Evolutionary conservation across 2,113 vertebrate genomes (phyloP), one percentile per base, ranked within the genome.

Genomic region (Gobius niger): DNA sequence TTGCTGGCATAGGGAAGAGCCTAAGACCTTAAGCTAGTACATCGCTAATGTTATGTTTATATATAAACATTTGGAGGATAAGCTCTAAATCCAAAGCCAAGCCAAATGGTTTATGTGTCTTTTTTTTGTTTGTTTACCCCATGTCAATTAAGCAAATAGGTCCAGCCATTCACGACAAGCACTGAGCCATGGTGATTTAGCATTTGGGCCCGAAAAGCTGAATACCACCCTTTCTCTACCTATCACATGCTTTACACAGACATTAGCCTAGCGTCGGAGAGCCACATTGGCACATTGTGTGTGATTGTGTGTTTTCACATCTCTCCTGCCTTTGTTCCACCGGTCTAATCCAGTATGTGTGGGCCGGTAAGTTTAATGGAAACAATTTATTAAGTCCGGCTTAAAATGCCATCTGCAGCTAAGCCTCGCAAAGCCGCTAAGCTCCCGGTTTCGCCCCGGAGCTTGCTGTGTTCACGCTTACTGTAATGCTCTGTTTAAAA

Each of bases 371-470:
- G 87, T 93, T 93, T 93, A 94, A 94, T 94, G 92, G 92, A 93
- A 94, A 94, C 93, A 93, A 93, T 92, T 94, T 93, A 93, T 93
- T 94, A 92, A 93, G 91, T 92, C 90, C 83, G 88, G 92, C 91
- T 93, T 94, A 93, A 93, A 93, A 93, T 91, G 92, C 92, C 93
- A 93, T 93, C 92, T 93, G 93, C 91, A 91, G 91, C 88, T 93
- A 94, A 94, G 92, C 93, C 89, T 85, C 85, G 77, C 91, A 92
- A 93, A 94, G 90, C 91, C 87, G 89, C 88, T 93, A 92, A 94
- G 91, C 93, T 90, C 88, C 87, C 76, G 90, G 88, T 91, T 91
- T 92, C 86, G 88, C 90, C 91, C 87, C 72, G 67, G 79, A 91
- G 90, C 89, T 91, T 75, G 86, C 89, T 86, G 90, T 90, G 91